Evolutionary conservation across 2,888 invertebrate genomes (phyloP), one percentile per base, ranked within the genome.

Genomic region (Chironomus tentans): DNA sequence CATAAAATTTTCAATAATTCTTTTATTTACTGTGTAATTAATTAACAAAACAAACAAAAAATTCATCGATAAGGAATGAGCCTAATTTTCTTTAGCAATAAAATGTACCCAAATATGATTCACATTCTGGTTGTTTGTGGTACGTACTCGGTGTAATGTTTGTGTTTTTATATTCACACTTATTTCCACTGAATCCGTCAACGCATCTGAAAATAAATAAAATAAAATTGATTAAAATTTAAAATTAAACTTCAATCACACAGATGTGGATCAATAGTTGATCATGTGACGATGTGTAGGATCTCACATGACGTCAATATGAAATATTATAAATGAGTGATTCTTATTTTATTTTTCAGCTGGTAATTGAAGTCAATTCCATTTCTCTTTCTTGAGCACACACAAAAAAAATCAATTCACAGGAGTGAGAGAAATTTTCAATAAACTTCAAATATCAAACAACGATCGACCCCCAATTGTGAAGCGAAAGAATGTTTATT

Each of bases 71-170:
- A 56, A 15, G 18, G 56, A 56, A 56, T 18, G 76, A 76, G 76
- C 76, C 76, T 76, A 76, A 76, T 4, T 76, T 74, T 74, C 74
- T 84, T 83, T 83, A 84, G 83, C 84, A 84, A 81, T 84, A 83
- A 83, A 79, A 83, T 81, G 83, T 82, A 82, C 83, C 84, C 79
- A 80, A 82, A 82, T 78, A 83, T 80, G 81, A 81, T 77, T 80
- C 79, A 81, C 82, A 82, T 82, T 82, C 82, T 80, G 82, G 81
- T 80, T 80, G 81, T 80, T 83, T 82, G 82, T 80, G 81, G 83
- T 83, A 84, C 84, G 82, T 84, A 84, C 84, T 83, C 81, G 82
- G 82, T 80, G 81, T 81, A 80, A 79, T 80, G 79, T 79, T 81
- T 79, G 81, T 80, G 79, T 81, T 80, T 79, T 82, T 82, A 70